Evolutionary conservation across 1,140 invertebrate genomes (phyloP), one percentile per base, ranked within the genome.

Genomic region (Pseudomyrmex flavicornis): DNA sequence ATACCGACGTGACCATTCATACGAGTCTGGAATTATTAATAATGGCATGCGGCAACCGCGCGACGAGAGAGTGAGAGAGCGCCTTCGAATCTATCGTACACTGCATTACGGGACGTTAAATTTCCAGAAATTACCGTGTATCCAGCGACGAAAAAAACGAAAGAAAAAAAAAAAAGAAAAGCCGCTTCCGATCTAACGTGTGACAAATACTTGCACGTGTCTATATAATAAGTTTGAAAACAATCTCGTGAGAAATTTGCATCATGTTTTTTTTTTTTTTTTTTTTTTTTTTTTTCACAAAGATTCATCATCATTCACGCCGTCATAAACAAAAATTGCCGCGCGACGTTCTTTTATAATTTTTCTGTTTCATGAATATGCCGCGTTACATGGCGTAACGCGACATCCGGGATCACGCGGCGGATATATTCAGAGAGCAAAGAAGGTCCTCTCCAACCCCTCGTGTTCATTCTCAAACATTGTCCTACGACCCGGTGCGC

Each of bases 401-500:
- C 35, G 74, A 12, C 12, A 22, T 79, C 48, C 54, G 46, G 8
- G 12, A 10, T 20, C 54, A 48, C 17, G 17, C 20, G 10, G 2
- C 17, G 13, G 17, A 46, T 8, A 46, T n/a, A 2, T 61, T 80
- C 76, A 80, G 59, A 70, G 52, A 58, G 35, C 63, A 79, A 58
- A 69, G 54, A 56, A 50, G 50, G 44, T 12, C 2, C n/a, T 50
- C 35, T 5, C 5, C 35, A 35, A 35, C 7, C 35, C 7, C 5
- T 35, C 35, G 35, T 56, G 15, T 59, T 80, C 54, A 17, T 48
- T 56, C 68, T 65, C 13, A 68, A 82, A 84, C 68, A 66, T 82
- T 74, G 82, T 69, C 20, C 58, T 72, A 48, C 26, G 63, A 80
- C 69, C 54, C 12, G 48, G 54, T 48, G 59, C 59, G 59, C 66